Evolutionary conservation across 2,888 invertebrate genomes (phyloP).

Genomic region (Creontiades dilutus): DNA sequence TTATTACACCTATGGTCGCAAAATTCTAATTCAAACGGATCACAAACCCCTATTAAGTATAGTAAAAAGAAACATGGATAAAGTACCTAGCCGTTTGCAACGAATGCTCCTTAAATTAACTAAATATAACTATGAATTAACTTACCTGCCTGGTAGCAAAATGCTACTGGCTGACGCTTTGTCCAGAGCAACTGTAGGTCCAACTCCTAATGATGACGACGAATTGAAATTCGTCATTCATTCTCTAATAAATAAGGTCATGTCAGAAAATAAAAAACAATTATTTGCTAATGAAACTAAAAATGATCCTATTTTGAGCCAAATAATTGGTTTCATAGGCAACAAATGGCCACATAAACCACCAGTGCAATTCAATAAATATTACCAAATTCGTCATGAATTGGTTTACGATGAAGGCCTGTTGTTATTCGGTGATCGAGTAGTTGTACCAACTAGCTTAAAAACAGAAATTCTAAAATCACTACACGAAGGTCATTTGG

Average conservation of each 20-base stretch:
- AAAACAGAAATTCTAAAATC: not conserved
- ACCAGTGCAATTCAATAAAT: not conserved
- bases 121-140: conserved; percentile 1
- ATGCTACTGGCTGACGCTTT: conserved; percentile 23
- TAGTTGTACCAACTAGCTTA: not conserved
- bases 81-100: conserved; percentile 48
- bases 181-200: not conserved
- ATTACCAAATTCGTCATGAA: not conserved
- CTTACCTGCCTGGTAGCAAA: conserved; percentile 44
- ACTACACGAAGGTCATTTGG: conserved; percentile 73
- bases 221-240: not conserved
- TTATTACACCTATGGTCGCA: conserved; percentile 45
- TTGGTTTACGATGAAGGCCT: not conserved
- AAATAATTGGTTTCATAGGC: not conserved
- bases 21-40: conserved; percentile 27
- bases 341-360: not conserved
- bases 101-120: conserved; percentile 26
- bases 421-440: not conserved
- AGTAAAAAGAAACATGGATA: conserved; percentile 1
- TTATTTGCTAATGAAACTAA: not conserved
- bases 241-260: not conserved
- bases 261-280: not conserved
- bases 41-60: conserved; percentile 57
- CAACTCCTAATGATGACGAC: not conserved
- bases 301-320: not conserved